Conservation (phyloP, 2,113 vertebrate genomes). For the Tenrec ecaudatus region DNA sequence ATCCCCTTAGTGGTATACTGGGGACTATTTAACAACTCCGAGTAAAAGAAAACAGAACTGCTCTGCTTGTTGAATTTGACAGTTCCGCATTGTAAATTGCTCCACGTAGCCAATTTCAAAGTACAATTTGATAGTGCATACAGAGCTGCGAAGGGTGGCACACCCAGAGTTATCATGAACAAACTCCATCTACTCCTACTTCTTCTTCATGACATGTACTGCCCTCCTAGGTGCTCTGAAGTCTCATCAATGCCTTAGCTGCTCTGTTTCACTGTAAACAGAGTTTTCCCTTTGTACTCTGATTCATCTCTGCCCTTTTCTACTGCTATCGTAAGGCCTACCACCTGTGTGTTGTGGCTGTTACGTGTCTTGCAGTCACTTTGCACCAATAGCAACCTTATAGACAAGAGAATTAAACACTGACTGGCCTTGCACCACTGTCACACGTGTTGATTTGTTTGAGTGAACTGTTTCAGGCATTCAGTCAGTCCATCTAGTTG, state of each 20-base stretch:
- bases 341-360: neutral
- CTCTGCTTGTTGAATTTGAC: neutral
- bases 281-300: neutral
- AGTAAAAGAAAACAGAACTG: neutral
- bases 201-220: neutral
- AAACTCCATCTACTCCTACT: too few species aligned
- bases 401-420: too few species aligned
- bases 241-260: neutral
- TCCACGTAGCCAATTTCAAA: neutral
- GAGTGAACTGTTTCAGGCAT: too few species aligned
- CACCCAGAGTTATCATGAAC: neutral
- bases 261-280: neutral
- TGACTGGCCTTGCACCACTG: too few species aligned
- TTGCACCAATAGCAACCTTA: too few species aligned
- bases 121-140: neutral
- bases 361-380: too few species aligned
- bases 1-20: neutral
- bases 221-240: neutral
- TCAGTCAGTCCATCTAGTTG: too few species aligned
- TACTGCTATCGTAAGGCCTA: neutral
- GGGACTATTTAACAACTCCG: neutral
- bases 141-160: neutral
- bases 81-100: constrained; percentile 22
- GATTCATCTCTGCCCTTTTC: neutral
- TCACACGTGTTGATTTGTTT: too few species aligned